Evolutionary conservation across 2,888 invertebrate species (phyloP), one percentile per base, ranked within the genome.

Genomic region (Cryptophagus acutangulus): DNA sequence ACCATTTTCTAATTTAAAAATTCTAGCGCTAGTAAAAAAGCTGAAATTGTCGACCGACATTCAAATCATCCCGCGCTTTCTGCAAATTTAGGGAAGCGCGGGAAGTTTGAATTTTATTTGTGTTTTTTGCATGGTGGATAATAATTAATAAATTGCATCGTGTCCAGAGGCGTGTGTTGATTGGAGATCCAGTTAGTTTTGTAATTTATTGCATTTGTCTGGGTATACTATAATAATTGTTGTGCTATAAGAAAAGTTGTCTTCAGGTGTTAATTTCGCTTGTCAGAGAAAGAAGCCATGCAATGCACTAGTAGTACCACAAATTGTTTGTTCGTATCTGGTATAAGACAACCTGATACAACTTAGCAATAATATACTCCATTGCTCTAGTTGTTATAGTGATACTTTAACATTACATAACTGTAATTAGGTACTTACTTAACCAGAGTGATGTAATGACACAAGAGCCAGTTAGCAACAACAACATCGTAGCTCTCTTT

Each of bases 351-450:
- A 51, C 45, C 44, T 12, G 4, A 26, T 8, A n/a, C 12, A 26
- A 12, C n/a, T n/a, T 13, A 12, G n/a, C 26, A 6, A 20, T 20
- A 20, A 5, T 6, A 8, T 26, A 46, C 48, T 41, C 52, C 43
- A 52, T 50, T 54, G 54, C 54, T 49, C 56, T 48, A 55, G 48
- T 55, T 57, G 56, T 54, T 57, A 53, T 51, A 46, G 53, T 46
- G 51, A 53, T 49, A 52, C 52, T 55, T 54, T 46, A 49, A 45
- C 49, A 47, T 57, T 57, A 52, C 53, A 53, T 52, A 55, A 52
- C 47, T 45, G 48, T 57, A 57, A 57, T 57, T 57, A 55, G 56
- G 54, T 57, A 49, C 53, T 55, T 57, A 53, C 53, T 54, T 50
- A 52, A 48, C 43, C 37, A 50, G 54, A 54, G 49, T 56, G 54